These are phyloP conservation scores for Ptychochromis oligacanthus DNA, from an alignment of 2,113 vertebrate species.

Conservation along the genomic window DNA sequence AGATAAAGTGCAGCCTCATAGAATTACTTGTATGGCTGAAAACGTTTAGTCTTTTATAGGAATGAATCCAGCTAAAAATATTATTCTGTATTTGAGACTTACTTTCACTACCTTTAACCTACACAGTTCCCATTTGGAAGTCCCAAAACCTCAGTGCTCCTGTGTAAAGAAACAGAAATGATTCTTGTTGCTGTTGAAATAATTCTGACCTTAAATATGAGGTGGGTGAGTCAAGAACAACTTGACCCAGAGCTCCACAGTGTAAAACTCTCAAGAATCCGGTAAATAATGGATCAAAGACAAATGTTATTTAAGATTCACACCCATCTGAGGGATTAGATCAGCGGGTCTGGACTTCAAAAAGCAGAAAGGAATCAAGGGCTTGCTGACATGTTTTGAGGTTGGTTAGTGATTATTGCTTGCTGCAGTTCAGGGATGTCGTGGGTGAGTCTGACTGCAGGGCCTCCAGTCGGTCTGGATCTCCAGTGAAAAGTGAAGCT, in stretches of 20 bases:
- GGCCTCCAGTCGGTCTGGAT: not conserved
- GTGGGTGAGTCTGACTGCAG: constrained; percentile 29
- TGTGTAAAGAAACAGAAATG: not conserved
- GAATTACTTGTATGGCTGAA: no score
- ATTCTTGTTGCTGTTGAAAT: not conserved
- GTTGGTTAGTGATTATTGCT: constrained; percentile 67
- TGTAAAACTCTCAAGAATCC: constrained; percentile 43
- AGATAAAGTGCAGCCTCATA: no score
- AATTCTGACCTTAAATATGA: not conserved
- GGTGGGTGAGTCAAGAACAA: not conserved
- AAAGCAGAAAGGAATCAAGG: constrained; percentile 66
- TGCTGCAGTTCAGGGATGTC: constrained; percentile 50
- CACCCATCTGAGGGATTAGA: constrained; percentile 64
- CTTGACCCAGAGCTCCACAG: not conserved
- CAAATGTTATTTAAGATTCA: constrained; percentile 71
- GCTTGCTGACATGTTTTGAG: constrained; percentile 53
- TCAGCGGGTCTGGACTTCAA: constrained; percentile 67
- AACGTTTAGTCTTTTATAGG: no score
- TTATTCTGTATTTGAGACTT: not conserved
- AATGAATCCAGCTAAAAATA: no score
- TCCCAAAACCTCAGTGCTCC: not conserved
- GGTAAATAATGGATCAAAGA: constrained; percentile 82
- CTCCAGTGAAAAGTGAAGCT: constrained; percentile 24
- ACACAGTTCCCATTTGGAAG: not conserved
- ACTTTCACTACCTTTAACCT: not conserved